Conservation (phyloP, 2,888 invertebrate species). For the Alitta virens region DNA sequence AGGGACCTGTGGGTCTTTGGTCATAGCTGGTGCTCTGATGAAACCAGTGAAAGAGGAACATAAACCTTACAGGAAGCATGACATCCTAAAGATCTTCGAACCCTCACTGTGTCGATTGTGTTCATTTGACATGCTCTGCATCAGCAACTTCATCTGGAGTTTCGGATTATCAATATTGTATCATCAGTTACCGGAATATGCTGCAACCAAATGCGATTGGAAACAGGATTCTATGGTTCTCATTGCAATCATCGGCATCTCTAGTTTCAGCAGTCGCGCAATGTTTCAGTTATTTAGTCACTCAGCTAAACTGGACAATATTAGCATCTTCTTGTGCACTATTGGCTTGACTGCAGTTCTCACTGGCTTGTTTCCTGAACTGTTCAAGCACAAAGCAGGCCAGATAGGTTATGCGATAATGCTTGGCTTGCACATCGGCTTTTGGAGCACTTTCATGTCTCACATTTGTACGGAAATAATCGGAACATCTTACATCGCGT, state of each 20-base stretch:
- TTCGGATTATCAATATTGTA: slow-evolving; percentile 48
- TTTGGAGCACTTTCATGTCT: slow-evolving; percentile 51
- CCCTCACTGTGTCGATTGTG: slow-evolving; percentile 40
- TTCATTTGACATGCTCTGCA: slow-evolving; percentile 45
- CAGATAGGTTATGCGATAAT: slow-evolving; percentile 50
- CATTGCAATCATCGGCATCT: slow-evolving; percentile 44
- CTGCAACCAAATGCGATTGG: slow-evolving; percentile 33
- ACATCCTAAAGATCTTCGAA: slow-evolving; percentile 22
- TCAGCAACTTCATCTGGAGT: slow-evolving; percentile 51
- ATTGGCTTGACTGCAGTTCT: slow-evolving; percentile 46
- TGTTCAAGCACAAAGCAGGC: slow-evolving; percentile 48
- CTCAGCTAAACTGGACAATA: slow-evolving; percentile 47
- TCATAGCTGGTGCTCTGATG: neutral
- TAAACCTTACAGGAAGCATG: neutral
- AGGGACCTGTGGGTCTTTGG: neutral
- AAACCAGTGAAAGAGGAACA: neutral
- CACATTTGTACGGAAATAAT: slow-evolving; percentile 44
- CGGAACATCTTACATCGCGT: slow-evolving; percentile 47
- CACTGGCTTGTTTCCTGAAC: slow-evolving; percentile 45
- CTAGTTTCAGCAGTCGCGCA: slow-evolving; percentile 43
- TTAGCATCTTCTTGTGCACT: slow-evolving; percentile 45
- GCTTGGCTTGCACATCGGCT: slow-evolving; percentile 53
- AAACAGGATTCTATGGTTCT: slow-evolving; percentile 36
- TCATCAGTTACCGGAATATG: slow-evolving; percentile 48
- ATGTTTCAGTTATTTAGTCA: slow-evolving; percentile 51